Base-by-base conservation (phyloP, 1,140 invertebrate species). In the Doryteuthis pealeii region DNA sequence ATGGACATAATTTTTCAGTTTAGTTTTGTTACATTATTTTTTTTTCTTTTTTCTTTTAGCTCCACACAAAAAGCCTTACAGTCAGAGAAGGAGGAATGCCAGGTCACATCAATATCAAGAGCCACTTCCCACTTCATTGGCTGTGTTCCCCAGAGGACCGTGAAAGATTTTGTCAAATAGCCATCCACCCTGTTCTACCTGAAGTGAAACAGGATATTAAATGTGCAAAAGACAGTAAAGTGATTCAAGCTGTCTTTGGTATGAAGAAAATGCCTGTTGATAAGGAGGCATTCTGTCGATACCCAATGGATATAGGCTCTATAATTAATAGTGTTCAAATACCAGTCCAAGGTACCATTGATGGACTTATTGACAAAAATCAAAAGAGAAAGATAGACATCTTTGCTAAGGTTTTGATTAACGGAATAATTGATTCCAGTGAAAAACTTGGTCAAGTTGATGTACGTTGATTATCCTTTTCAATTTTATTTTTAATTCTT, bases 341-440 rank as follows among this genome's bases (percentile, higher is more conserved):
- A 28, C 74, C 77, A 8, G 74, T 83, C 10, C 28, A 66, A 58
- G 81, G 79, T 18, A 77, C 74, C 2, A 28, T 78, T 30, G 82
- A 83, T 71, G 73, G 74, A 5, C 70, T 83, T 18, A 73, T 78
- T 45, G 82, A 83, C 72, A 78, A 79, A 1, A 70, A 81, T 18
- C 77, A 79, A 15, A 73, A 58, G 3, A 71, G 78, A n/a, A 35
- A 67, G 22, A 72, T 83, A 14, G 70, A 76, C 22, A 5, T 68
- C 12, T 54, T 32, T 35, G 49, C 18, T 32, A 6, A 43, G 18
- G 14, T 70, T 31, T 15, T 71, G 71, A 65, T 62, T 77, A 6
- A 32, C 71, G 72, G 69, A 76, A 33, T 74, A 45, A 18, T 35
- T 74, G 8, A 45, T 67, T 31, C 72, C 72, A 35, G 28, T 62